These are phyloP conservation scores for Sipha flava DNA, from an alignment of 1,140 invertebrate species.

Conservation along the genomic window DNA sequence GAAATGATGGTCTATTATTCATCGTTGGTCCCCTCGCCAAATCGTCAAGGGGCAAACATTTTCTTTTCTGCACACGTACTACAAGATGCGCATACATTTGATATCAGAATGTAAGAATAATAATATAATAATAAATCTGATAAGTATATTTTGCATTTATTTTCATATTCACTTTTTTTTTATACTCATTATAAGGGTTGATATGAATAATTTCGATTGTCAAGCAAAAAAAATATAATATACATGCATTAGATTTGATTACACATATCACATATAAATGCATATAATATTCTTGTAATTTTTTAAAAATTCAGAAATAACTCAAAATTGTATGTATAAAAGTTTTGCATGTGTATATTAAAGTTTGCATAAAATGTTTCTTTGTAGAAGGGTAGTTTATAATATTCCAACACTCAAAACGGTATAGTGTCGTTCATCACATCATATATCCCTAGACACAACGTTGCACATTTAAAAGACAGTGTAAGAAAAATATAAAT, in stretches of 20 bases:
- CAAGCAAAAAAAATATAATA: not conserved
- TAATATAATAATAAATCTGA: not conserved
- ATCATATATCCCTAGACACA: not conserved
- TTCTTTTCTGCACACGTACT: not conserved
- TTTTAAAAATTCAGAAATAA: not conserved
- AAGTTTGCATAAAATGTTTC: not conserved
- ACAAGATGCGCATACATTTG: not conserved
- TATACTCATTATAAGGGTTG: not conserved
- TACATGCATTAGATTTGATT: not conserved
- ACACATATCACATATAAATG: too few species aligned
- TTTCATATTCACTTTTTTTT: not conserved
- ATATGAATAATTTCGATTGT: not conserved
- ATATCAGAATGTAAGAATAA: not conserved
- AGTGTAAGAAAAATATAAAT: not conserved
- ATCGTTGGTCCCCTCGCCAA: not conserved
- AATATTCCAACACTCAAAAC: constrained; percentile 2
- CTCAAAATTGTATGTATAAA: not conserved
- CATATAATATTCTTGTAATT: not conserved
- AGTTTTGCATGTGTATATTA: not conserved
- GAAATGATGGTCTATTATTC: constrained; percentile 1
- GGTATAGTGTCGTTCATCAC: constrained; percentile 4
- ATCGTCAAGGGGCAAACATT: not conserved
- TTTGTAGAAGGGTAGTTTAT: not conserved
- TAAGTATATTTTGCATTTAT: not conserved
- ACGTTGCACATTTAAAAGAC: not conserved